These are phyloP conservation scores for Noctua comes DNA, from an alignment of 2,888 invertebrate species.

Conservation along the genomic window DNA sequence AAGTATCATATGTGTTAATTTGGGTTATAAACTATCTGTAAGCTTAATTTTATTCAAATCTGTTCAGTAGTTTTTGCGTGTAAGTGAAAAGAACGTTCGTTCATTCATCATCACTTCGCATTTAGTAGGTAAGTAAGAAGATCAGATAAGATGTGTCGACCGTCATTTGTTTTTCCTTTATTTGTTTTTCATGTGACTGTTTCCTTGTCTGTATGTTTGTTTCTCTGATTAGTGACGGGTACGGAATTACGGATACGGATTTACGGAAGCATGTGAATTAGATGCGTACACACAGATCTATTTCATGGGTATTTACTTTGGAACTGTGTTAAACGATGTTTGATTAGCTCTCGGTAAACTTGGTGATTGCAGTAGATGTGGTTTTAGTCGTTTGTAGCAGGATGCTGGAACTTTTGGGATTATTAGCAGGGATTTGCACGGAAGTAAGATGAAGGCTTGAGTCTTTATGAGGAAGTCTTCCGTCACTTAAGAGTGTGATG, in stretches of 20 bases:
- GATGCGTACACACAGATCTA: background rate
- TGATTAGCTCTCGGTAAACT: background rate
- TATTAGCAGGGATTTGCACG: background rate
- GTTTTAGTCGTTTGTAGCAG: background rate
- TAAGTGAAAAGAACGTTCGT: background rate
- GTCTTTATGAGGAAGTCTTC: background rate
- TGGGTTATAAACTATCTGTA: background rate
- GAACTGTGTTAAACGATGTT: slow-evolving; percentile 4
- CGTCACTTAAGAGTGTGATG: background rate
- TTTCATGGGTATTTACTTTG: background rate
- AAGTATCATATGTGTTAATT: background rate
- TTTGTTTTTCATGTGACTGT: slow-evolving; percentile 30
- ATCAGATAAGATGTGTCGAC: too few relatives aligned
- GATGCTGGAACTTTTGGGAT: background rate
- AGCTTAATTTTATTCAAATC: background rate
- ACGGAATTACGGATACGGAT: background rate
- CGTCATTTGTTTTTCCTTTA: slow-evolving; percentile 26
- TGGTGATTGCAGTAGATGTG: background rate
- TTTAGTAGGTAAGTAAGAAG: background rate
- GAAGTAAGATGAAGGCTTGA: background rate
- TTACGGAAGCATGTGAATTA: slow-evolving; percentile 12
- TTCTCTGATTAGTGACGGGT: slow-evolving; percentile 21
- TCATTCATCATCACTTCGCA: background rate
- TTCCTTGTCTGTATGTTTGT: slow-evolving; percentile 45
- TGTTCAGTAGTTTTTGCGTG: background rate